Percentiles rank a stretch among this genome's conserved stretches.
These are phyloP conservation scores for Mareca penelope DNA, from an alignment of 2,797 vertebrate genomes.

Conservation along the genomic window DNA sequence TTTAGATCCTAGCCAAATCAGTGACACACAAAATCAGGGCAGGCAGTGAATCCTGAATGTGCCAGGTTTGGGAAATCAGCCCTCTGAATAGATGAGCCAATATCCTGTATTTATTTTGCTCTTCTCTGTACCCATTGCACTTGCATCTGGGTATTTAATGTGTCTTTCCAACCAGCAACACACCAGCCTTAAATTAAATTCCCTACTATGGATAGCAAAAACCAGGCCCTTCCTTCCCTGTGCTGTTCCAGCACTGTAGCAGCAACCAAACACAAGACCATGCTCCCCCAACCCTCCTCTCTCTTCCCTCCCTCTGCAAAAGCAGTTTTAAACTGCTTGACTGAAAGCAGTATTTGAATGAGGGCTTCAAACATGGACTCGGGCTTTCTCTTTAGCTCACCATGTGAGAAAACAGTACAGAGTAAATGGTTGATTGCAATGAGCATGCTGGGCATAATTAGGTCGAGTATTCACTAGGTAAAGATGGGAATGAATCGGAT, in stretches of 20 bases:
- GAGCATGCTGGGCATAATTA: not conserved
- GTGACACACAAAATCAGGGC: conserved; percentile 69
- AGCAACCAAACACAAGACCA: conserved; percentile 15
- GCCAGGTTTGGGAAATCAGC: conserved; percentile 62
- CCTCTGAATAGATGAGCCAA: conserved; percentile 35
- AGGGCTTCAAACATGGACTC: conserved; percentile 37
- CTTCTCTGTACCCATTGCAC: conserved; percentile 38
- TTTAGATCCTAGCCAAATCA: conserved; percentile 70
- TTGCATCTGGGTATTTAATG: conserved; percentile 50
- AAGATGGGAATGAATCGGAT: not conserved
- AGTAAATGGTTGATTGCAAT: not conserved
- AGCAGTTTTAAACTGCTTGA: conserved; percentile 47
- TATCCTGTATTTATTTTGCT: conserved; percentile 58
- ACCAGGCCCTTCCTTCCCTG: not conserved
- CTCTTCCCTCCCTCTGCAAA: not conserved
- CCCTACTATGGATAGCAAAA: conserved; percentile 31
- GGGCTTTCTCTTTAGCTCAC: conserved; percentile 25
- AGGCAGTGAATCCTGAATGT: conserved; percentile 42
- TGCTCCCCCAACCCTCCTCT: not conserved
- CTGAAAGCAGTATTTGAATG: conserved; percentile 52
- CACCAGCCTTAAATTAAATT: conserved; percentile 61
- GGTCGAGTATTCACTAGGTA: not conserved
- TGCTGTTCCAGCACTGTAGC: not conserved
- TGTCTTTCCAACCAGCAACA: conserved; percentile 31
- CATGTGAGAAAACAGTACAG: not conserved